Evolutionary conservation across 2,888 invertebrate genomes (phyloP).

Genomic region (Apocheima hispidaria): DNA sequence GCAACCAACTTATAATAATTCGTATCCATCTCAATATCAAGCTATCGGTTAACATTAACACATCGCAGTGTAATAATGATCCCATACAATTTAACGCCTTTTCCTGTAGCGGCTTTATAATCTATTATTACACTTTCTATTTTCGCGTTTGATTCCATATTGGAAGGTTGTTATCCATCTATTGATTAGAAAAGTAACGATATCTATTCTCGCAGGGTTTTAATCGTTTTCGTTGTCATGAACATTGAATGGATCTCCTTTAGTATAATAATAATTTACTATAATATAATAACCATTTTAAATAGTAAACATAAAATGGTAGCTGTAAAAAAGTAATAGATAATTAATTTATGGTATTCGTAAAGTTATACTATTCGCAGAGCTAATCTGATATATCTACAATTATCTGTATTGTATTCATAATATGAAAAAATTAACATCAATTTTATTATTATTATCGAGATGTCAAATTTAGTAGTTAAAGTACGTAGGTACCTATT

Average conservation of each 20-base stretch:
- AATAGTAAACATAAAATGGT: too few relatives aligned
- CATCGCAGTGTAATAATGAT: constrained; percentile 21
- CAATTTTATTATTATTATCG: too few relatives aligned
- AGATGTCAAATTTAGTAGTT: too few relatives aligned
- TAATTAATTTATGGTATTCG: too few relatives aligned
- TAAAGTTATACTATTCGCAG: too few relatives aligned
- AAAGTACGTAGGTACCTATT: too few relatives aligned
- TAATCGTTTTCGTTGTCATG: background rate
- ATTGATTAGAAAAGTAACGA: constrained; percentile 21
- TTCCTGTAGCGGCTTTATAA: constrained; percentile 26
- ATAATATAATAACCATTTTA: too few relatives aligned
- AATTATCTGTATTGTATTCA: too few relatives aligned
- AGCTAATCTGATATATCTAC: too few relatives aligned
- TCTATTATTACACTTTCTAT: constrained; percentile 38
- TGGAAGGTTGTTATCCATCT: constrained; percentile 9
- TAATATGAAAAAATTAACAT: too few relatives aligned
- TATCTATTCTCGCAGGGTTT: constrained; percentile 16
- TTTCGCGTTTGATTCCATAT: constrained; percentile 29
- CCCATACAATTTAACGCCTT: constrained; percentile 17
- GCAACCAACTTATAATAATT: background rate
- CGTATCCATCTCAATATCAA: background rate
- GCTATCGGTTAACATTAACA: constrained; percentile 18
- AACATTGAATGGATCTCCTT: background rate
- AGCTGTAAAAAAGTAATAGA: too few relatives aligned
- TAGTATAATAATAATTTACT: too few relatives aligned